Evolutionary conservation across 2,113 vertebrate genomes (phyloP).

Genomic region (Ciconia maguari): DNA sequence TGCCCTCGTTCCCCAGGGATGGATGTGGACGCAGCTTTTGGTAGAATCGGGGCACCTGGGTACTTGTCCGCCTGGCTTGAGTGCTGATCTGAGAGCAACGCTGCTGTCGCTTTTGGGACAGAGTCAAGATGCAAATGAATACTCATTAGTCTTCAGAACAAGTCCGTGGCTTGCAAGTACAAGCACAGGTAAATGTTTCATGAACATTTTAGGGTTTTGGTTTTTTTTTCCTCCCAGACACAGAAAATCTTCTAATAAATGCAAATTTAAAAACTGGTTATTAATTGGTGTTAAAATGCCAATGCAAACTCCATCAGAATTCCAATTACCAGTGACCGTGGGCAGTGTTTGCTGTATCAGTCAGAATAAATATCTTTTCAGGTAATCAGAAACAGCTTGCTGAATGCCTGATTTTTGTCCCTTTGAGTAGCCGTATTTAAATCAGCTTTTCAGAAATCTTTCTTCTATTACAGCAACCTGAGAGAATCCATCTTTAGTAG

Average conservation of each 20-base stretch:
- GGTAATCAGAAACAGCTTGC: not conserved
- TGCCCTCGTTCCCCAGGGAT: not conserved
- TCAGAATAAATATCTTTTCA: not conserved
- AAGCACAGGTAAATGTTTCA: constrained; percentile 27
- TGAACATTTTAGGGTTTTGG: not conserved
- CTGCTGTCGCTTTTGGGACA: not conserved
- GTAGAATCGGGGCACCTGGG: not conserved
- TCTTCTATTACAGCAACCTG: not conserved
- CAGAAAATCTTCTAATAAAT: not conserved
- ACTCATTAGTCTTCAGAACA: not conserved
- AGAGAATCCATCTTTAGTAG: not conserved
- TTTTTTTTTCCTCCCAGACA: not conserved
- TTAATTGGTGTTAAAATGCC: not conserved
- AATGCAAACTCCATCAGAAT: not conserved
- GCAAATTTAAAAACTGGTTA: not conserved
- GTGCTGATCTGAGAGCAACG: not conserved
- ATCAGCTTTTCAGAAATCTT: not conserved
- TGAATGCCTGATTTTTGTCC: not conserved
- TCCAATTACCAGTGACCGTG: not conserved
- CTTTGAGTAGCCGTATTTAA: not conserved
- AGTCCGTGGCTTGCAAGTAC: not conserved
- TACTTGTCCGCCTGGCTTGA: not conserved
- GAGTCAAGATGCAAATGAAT: constrained; percentile 47
- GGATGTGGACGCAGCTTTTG: not conserved
- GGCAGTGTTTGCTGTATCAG: not conserved